Evolutionary conservation across 2,113 vertebrate genomes (phyloP).

Genomic region (Conger conger): DNA sequence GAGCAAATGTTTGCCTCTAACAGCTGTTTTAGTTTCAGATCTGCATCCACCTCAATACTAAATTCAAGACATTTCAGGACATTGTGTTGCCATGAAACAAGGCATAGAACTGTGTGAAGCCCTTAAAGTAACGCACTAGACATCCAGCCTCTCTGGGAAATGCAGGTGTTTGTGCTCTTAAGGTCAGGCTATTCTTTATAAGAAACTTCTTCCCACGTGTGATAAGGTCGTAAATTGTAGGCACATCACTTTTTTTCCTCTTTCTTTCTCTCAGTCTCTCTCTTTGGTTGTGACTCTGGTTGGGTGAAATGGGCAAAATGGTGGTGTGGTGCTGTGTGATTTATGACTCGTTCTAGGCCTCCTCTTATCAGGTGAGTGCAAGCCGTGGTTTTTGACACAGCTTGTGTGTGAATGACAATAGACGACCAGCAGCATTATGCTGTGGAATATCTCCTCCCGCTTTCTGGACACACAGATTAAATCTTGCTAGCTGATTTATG

Average conservation of each 20-base stretch:
- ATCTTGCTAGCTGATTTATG: conserved; percentile 96
- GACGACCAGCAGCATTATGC: conserved; percentile 90
- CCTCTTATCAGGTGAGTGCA: conserved; percentile 95
- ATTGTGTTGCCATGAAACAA: background rate
- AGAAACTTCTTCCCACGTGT: conserved; percentile 83
- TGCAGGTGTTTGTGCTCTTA: conserved; percentile 70
- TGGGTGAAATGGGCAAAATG: conserved; percentile 82
- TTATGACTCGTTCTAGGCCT: conserved; percentile 88
- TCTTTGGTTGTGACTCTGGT: background rate
- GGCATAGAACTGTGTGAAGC: background rate
- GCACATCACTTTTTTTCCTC: conserved; percentile 69
- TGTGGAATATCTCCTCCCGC: conserved; percentile 83
- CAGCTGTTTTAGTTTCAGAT: background rate
- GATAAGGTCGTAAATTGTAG: conserved; percentile 87
- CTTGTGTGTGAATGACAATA: conserved; percentile 95
- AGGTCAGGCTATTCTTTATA: conserved; percentile 86
- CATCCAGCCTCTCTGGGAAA: conserved; percentile 6
- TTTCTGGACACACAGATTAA: conserved; percentile 97
- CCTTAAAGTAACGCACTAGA: conserved; percentile 38
- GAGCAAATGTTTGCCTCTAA: background rate
- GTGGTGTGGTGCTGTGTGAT: conserved; percentile 75
- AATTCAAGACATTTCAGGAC: background rate
- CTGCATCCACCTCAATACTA: background rate
- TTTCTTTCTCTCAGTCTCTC: background rate
- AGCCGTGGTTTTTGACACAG: conserved; percentile 83